These are phyloP conservation scores for Corythucha ciliata DNA, from an alignment of 2,888 invertebrate species.

Conservation along the genomic window DNA sequence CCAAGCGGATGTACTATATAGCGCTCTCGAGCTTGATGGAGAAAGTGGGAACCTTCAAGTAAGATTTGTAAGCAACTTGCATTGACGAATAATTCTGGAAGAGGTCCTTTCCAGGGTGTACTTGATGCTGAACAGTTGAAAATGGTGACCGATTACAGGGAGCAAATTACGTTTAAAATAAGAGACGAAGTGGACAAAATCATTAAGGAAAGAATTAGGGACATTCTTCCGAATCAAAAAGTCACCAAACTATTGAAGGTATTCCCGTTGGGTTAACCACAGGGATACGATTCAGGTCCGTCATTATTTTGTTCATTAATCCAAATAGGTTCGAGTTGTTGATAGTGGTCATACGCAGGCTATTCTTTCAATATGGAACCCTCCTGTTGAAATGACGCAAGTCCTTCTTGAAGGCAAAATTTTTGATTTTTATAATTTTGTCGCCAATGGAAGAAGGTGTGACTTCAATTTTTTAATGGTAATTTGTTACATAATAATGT, in stretches of 20 bases:
- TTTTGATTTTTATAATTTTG: slow-evolving; percentile 43
- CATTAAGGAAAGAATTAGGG: slow-evolving; percentile 22
- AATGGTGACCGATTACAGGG: slow-evolving; percentile 28
- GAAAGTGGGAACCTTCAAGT: too few relatives aligned
- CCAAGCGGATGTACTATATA: too few relatives aligned
- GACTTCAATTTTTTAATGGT: not conserved
- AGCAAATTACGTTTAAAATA: slow-evolving; percentile 24
- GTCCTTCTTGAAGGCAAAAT: slow-evolving; percentile 51
- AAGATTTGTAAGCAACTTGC: too few relatives aligned
- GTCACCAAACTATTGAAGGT: slow-evolving; percentile 31
- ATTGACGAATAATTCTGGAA: too few relatives aligned
- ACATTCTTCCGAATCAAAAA: slow-evolving; percentile 25
- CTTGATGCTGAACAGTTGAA: slow-evolving; percentile 31
- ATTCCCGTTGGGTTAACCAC: not conserved
- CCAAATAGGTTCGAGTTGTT: slow-evolving; percentile 19
- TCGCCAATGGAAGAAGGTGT: slow-evolving; percentile 29
- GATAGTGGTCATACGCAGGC: slow-evolving; percentile 35
- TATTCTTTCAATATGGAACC: slow-evolving; percentile 61
- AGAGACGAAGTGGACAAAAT: slow-evolving; percentile 27
- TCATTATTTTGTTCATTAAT: not conserved
- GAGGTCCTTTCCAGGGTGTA: slow-evolving; percentile 30
- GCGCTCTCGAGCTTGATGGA: too few relatives aligned
- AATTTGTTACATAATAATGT: not conserved
- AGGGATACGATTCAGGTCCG: not conserved
- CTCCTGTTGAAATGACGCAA: slow-evolving; percentile 50